These are phyloP conservation scores for Sciurus vulgaris DNA, from an alignment of 2,797 vertebrate species.

Conservation along the genomic window DNA sequence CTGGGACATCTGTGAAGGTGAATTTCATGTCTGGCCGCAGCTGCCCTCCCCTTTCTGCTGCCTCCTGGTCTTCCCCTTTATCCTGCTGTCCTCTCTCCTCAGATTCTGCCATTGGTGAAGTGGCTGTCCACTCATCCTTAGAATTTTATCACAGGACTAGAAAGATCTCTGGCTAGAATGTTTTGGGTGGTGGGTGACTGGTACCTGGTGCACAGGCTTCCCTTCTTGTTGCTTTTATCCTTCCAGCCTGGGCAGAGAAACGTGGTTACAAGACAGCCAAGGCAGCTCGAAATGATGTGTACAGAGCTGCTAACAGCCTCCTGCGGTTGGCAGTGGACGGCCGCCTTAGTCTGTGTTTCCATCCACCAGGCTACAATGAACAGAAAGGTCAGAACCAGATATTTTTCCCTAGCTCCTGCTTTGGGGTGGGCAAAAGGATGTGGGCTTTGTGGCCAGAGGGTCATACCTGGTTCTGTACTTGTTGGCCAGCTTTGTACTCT, in stretches of 20 bases:
- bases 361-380: conserved; percentile 91
- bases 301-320: conserved; percentile 95
- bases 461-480: not conserved
- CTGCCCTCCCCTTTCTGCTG: not conserved
- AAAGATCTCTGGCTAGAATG: conserved; percentile 8
- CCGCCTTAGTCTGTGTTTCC: conserved; percentile 93
- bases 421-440: not conserved
- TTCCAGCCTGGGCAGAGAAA: conserved; percentile 95
- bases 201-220: not conserved
- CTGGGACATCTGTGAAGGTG: conserved; percentile 97
- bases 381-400: conserved; percentile 90
- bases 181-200: not conserved
- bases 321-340: conserved; percentile 94
- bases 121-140: not conserved
- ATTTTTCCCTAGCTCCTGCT: not conserved
- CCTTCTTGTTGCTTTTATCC: not conserved
- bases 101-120: not conserved
- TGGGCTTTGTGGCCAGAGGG: not conserved
- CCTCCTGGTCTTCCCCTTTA: not conserved
- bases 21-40: not conserved
- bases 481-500: not conserved
- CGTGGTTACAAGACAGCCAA: conserved; percentile 95
- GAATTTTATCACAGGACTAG: not conserved
- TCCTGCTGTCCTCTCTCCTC: not conserved
- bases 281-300: conserved; percentile 94